These are phyloP conservation scores for Periophthalmus modestus DNA, from an alignment of 2,113 vertebrate species.

Conservation along the genomic window DNA sequence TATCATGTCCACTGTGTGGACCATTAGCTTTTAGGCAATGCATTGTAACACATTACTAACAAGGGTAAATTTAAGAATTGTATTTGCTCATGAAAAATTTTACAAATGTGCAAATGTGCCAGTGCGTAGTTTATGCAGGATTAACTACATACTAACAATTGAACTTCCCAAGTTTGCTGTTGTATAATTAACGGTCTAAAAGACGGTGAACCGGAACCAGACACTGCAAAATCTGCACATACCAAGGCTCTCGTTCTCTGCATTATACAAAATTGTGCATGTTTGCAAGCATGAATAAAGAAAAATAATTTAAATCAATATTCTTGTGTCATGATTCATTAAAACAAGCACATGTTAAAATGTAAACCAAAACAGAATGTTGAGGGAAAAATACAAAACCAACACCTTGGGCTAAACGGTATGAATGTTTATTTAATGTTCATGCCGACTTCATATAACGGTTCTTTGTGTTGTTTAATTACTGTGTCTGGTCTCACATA, in stretches of 20 bases:
- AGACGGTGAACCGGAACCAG: too few relatives aligned
- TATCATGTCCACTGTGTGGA: slow-evolving; percentile 1
- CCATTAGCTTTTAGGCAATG: not conserved
- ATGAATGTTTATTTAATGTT: slow-evolving; percentile 38
- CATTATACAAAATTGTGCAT: not conserved
- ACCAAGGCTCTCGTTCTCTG: not conserved
- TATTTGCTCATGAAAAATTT: not conserved
- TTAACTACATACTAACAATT: too few relatives aligned
- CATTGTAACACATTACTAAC: not conserved
- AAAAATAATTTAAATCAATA: not conserved
- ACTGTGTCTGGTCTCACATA: not conserved
- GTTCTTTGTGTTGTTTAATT: slow-evolving; percentile 1
- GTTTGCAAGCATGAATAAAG: not conserved
- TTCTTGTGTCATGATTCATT: not conserved
- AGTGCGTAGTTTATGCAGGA: too few relatives aligned
- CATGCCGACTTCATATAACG: slow-evolving; percentile 4
- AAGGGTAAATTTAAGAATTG: not conserved
- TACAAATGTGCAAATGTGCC: too few relatives aligned
- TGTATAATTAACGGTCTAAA: not conserved
- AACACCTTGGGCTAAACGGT: not conserved
- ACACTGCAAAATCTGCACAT: not conserved
- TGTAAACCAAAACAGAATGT: not conserved
- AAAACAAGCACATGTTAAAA: not conserved
- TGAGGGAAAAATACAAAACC: not conserved
- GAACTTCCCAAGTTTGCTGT: not conserved